Evolutionary conservation across 1,140 invertebrate species (phyloP).

Genomic region (Psilanteris sp.): DNA sequence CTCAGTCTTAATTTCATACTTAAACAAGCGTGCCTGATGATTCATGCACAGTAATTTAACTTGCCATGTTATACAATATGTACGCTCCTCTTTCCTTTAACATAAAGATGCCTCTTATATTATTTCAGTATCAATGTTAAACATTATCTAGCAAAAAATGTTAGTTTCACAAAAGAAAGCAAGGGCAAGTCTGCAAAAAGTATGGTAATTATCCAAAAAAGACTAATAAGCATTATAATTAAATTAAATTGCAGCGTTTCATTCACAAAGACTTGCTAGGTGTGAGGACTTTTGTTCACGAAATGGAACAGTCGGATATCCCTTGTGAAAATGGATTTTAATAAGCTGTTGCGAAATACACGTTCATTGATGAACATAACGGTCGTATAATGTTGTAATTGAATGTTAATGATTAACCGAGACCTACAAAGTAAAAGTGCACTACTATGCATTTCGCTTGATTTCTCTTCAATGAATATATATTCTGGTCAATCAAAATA

Average conservation of each 20-base stretch:
- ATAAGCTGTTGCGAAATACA: slow-evolving; percentile 20
- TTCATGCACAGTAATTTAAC: slow-evolving; percentile 44
- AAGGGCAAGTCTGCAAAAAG: too few relatives aligned
- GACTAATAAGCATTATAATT: background rate
- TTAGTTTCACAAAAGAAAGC: too few relatives aligned
- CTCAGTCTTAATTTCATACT: slow-evolving; percentile 43
- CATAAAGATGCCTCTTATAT: background rate
- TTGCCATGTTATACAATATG: slow-evolving; percentile 24
- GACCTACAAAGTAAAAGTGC: slow-evolving; percentile 32
- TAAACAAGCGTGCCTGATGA: slow-evolving; percentile 41
- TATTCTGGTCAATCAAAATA: too few relatives aligned
- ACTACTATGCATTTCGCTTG: slow-evolving; percentile 1
- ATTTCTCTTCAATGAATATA: slow-evolving; percentile 27
- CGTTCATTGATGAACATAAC: slow-evolving; percentile 30
- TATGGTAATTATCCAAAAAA: background rate
- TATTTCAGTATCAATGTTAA: background rate
- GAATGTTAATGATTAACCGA: slow-evolving; percentile 32
- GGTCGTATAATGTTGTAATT: slow-evolving; percentile 26
- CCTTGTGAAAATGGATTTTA: slow-evolving; percentile 18
- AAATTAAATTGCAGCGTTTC: background rate
- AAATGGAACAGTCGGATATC: slow-evolving; percentile 19
- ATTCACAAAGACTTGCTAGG: slow-evolving; percentile 7
- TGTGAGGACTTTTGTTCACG: slow-evolving; percentile 5
- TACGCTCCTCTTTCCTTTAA: slow-evolving; percentile 8
- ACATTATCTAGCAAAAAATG: too few relatives aligned